phyloP scores from a whole-genome alignment of 1,140 invertebrate species.

The Helicoverpa armigera region DNA sequence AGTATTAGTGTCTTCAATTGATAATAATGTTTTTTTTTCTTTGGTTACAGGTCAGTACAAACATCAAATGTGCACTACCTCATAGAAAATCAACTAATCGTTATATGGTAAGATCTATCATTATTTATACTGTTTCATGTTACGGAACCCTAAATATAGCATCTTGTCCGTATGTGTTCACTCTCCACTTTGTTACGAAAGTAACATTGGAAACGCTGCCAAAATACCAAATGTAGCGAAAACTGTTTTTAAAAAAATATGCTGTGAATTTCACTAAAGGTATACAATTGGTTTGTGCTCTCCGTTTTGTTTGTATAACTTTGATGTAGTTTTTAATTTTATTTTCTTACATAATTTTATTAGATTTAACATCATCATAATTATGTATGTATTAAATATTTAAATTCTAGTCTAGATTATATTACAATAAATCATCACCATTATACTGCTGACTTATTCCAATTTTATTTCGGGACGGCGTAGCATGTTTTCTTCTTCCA shows the following conservation, averaged over 20 bases:
- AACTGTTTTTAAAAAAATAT: slow-evolving; percentile 17
- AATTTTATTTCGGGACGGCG: too few relatives aligned
- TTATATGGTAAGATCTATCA: neutral
- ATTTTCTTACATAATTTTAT: too few relatives aligned
- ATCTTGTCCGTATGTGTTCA: slow-evolving; percentile 22
- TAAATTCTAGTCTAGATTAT: too few relatives aligned
- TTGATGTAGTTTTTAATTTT: neutral
- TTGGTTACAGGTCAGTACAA: slow-evolving; percentile 26
- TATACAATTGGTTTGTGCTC: neutral
- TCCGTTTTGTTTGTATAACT: neutral
- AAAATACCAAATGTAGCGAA: slow-evolving; percentile 13
- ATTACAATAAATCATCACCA: too few relatives aligned
- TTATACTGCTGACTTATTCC: too few relatives aligned
- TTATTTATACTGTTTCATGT: too few relatives aligned
- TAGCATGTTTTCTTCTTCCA: too few relatives aligned
- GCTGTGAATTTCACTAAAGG: slow-evolving; percentile 5
- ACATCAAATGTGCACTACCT: neutral
- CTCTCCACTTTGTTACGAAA: neutral
- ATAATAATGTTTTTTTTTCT: neutral
- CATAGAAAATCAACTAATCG: neutral
- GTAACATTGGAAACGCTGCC: slow-evolving; percentile 10
- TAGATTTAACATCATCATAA: too few relatives aligned
- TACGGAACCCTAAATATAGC: neutral
- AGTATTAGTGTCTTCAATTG: neutral
- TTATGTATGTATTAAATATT: too few relatives aligned